These are phyloP conservation scores for Cydia fagiglandana DNA, from an alignment of 1,140 invertebrate genomes.

Conservation along the genomic window DNA sequence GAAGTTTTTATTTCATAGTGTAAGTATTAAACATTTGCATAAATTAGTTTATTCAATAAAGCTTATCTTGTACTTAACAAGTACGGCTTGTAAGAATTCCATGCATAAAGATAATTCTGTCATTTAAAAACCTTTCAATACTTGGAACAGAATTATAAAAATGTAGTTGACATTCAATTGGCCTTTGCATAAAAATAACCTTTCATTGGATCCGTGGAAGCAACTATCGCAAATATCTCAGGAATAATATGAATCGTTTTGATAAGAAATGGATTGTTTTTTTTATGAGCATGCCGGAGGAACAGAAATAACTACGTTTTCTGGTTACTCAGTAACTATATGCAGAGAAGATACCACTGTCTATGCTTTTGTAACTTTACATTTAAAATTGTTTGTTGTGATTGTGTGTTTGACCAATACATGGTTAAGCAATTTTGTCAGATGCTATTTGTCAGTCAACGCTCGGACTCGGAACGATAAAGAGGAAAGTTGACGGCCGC, in stretches of 20 bases:
- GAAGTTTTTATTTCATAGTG: constrained; percentile 1
- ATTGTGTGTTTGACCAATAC: too few species aligned
- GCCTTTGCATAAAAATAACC: constrained; percentile 4
- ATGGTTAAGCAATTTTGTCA: background rate
- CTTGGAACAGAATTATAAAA: background rate
- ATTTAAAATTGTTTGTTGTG: background rate
- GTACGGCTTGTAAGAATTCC: background rate
- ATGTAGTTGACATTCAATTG: constrained; percentile 19
- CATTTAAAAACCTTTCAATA: background rate
- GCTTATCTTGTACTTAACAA: background rate
- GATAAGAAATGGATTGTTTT: background rate
- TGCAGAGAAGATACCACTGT: background rate
- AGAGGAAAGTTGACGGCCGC: too few species aligned
- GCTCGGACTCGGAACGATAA: too few species aligned
- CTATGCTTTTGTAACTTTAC: background rate
- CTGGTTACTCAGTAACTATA: background rate
- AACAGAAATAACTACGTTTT: background rate
- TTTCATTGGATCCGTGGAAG: background rate
- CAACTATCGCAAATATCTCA: constrained; percentile 4
- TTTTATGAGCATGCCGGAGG: background rate
- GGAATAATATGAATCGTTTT: background rate
- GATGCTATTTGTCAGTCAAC: background rate
- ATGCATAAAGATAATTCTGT: background rate
- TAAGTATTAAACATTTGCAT: background rate
- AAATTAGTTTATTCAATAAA: background rate